These are phyloP conservation scores for Mungos mungo DNA, from an alignment of 2,113 vertebrate genomes.

Conservation along the genomic window DNA sequence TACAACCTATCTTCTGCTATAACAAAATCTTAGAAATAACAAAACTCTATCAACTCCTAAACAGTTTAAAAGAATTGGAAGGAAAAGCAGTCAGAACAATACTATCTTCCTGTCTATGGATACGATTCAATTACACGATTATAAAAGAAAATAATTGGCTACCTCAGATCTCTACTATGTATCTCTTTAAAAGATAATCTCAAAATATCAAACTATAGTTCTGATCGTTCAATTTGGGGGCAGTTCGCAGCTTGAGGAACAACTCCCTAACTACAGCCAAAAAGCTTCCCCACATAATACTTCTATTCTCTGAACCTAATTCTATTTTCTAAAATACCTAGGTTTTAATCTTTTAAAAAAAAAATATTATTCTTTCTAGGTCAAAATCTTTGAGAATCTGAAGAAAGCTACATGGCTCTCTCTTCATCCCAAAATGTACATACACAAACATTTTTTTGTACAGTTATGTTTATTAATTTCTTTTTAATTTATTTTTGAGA, in stretches of 20 bases:
- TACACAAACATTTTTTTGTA: neutral
- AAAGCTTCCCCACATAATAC: neutral
- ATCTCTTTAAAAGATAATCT: neutral
- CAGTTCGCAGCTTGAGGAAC: neutral
- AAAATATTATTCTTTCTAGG: neutral
- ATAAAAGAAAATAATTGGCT: neutral
- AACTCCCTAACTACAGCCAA: neutral
- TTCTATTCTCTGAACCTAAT: neutral
- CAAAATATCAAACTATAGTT: neutral
- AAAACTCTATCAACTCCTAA: neutral
- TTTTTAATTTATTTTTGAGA: too few species aligned
- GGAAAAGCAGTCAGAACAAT: neutral
- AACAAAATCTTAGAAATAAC: slow-evolving; percentile 3
- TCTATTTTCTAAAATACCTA: neutral
- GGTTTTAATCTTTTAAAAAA: neutral
- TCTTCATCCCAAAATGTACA: neutral
- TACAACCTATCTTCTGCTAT: neutral
- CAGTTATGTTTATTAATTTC: too few species aligned
- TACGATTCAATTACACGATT: neutral
- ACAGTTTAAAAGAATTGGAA: neutral
- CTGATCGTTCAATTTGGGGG: neutral
- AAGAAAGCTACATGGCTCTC: neutral
- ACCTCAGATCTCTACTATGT: neutral
- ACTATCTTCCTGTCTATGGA: neutral
- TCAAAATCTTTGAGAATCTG: neutral